Evolutionary conservation across 92 coral and sea anemone species (phyloP), one percentile per base, ranked within the genome.

Genomic region (Bergia puertoricense): DNA sequence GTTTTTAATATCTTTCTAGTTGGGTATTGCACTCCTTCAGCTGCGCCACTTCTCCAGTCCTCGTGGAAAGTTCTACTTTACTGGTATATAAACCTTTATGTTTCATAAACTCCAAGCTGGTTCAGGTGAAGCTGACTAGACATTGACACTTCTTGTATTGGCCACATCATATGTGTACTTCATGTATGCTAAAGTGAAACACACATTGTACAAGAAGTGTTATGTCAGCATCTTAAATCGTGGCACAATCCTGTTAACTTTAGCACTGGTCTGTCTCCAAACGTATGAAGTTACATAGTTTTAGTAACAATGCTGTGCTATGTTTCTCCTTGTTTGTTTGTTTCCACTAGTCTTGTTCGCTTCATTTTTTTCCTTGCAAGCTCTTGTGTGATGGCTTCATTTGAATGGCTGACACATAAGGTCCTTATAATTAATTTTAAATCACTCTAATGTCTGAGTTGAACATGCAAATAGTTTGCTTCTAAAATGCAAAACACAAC

Each of bases 141-240:
- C 39, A 62, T 9, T 11, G 8, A 41, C 76, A 81, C 75, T 81
- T 65, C 86, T 67, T 82, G 86, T 44, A 45, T 36, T 66, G 36
- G 48, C 39, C 54, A 59, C 6, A 4, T 72, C 23, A 72, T 14
- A 76, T 11, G 48, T 62, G 80, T 41, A 45, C 50, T 43, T 76
- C 54, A 41, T 8, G 48, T 43, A 40, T 76, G 22, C 38, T 2
- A 0, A 76, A 5, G 18, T 2, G 10, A 43, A 81, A 39, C 57
- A 66, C 11, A 8, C 39, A 30, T 71, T 23, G 66, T 11, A 84
- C 87, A 84, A 71, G 86, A 82, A 82, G 87, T 84, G 87, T 84
- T 84, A 84, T 84, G 87, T 5, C 66, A 84, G 87, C 87, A 84
- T 84, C 87, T 71, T 84, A 36, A 76, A 42, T 45, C n/a, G 2